These are phyloP conservation scores for Morone chrysops DNA, from an alignment of 2,113 vertebrate species.

Conservation along the genomic window DNA sequence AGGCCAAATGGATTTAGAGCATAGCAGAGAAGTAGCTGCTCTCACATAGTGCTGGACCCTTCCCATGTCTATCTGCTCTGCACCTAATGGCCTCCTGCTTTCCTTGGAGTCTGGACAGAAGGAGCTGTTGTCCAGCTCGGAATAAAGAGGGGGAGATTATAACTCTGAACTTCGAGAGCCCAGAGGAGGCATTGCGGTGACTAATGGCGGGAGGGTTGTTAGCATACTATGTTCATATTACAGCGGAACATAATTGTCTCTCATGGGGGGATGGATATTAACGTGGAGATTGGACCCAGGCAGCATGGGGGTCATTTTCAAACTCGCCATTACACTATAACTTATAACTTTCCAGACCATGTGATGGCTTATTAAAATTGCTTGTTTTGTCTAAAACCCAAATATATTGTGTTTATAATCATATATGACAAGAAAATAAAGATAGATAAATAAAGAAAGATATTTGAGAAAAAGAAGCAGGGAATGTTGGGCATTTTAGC, in stretches of 20 bases:
- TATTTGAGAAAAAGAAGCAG: too few species aligned
- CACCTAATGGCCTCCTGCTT: constrained; percentile 62
- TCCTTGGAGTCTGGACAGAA: constrained; percentile 57
- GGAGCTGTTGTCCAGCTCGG: constrained; percentile 53
- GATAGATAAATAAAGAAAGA: too few species aligned
- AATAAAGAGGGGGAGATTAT: constrained; percentile 50
- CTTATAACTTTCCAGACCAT: neutral
- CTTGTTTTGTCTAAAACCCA: neutral
- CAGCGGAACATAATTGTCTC: constrained; percentile 73
- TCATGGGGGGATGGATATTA: constrained; percentile 63
- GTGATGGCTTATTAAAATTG: neutral
- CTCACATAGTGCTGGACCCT: constrained; percentile 43
- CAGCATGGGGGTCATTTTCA: constrained; percentile 50
- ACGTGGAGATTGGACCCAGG: constrained; percentile 55
- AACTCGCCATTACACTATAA: constrained; percentile 54
- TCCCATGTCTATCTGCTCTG: constrained; percentile 49
- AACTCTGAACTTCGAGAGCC: constrained; percentile 35
- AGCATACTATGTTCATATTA: constrained; percentile 72
- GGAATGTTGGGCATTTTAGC: too few species aligned
- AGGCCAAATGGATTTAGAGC: constrained; percentile 50
- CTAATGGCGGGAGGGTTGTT: constrained; percentile 74
- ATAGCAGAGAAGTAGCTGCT: constrained; percentile 44
- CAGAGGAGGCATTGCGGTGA: constrained; percentile 57
- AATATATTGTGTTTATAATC: neutral
- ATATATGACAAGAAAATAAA: neutral